These are phyloP conservation scores for Tyrophagus putrescentiae DNA, from an alignment of 1,140 invertebrate species.

Conservation along the genomic window DNA sequence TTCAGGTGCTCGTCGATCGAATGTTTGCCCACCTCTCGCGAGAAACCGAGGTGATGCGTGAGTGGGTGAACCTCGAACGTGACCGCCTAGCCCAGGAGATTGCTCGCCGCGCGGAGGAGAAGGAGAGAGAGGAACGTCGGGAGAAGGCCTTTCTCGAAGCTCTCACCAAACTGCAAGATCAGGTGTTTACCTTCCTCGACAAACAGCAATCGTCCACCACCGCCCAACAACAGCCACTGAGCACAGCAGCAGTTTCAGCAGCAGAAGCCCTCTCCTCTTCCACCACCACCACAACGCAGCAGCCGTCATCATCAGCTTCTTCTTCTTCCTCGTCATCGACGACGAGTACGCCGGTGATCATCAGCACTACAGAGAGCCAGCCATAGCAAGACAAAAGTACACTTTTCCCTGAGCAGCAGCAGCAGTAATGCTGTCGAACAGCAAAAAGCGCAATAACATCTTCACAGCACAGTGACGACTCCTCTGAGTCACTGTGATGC, in stretches of 20 bases:
- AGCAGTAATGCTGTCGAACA: too few species aligned
- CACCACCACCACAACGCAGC: background rate
- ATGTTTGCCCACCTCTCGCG: slow-evolving; percentile 24
- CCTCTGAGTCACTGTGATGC: too few species aligned
- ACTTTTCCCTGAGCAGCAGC: too few species aligned
- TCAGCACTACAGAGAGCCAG: background rate
- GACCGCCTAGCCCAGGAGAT: slow-evolving; percentile 22
- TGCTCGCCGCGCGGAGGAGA: slow-evolving; percentile 21
- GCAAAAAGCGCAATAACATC: too few species aligned
- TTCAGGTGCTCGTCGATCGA: slow-evolving; percentile 25
- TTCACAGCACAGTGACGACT: too few species aligned
- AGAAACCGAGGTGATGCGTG: slow-evolving; percentile 24
- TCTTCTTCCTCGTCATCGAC: background rate
- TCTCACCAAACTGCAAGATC: slow-evolving; percentile 22
- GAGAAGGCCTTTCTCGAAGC: slow-evolving; percentile 20
- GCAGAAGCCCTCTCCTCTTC: background rate
- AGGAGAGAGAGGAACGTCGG: slow-evolving; percentile 22
- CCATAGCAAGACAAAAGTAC: too few species aligned
- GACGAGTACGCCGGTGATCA: background rate
- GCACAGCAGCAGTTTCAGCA: background rate
- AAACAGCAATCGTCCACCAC: background rate
- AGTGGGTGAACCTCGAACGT: slow-evolving; percentile 24
- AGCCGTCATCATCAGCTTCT: background rate
- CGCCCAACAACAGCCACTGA: background rate
- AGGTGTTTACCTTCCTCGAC: slow-evolving; percentile 17